These are phyloP conservation scores for Hirtodrosophila confusa DNA, from an alignment of 2,888 invertebrate genomes.

Conservation along the genomic window DNA sequence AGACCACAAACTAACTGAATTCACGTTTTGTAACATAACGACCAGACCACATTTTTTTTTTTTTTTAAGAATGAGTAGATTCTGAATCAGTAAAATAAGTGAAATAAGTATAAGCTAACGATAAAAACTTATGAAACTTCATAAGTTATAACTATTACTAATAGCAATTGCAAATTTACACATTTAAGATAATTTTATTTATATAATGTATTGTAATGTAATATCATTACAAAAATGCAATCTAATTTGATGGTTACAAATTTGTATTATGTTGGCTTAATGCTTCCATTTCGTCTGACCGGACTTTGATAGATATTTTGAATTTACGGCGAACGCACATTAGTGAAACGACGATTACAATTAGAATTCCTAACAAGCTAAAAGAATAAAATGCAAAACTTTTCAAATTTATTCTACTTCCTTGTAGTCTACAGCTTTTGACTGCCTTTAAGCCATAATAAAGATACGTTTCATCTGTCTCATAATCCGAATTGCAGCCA, in stretches of 20 bases:
- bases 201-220: too few species aligned
- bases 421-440: slow-evolving; percentile 6
- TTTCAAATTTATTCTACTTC: fast-evolving
- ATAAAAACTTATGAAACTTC: too few species aligned
- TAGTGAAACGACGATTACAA: background rate
- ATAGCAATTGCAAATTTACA: too few species aligned
- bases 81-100: background rate
- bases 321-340: too few species aligned
- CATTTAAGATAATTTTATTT: too few species aligned
- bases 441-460: background rate
- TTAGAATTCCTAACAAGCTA: background rate
- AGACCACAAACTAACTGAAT: slow-evolving; percentile 4
- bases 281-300: too few species aligned
- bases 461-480: background rate
- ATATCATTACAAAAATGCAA: too few species aligned
- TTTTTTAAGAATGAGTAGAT: background rate
- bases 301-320: too few species aligned
- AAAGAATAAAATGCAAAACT: background rate
- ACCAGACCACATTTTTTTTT: background rate
- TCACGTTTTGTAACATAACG: background rate
- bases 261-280: too few species aligned
- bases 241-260: too few species aligned
- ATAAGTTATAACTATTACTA: background rate
- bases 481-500: background rate
- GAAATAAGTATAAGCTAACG: too few species aligned